phyloP scores from a whole-genome alignment of 53 echinoderm and acorn worm species.

The Patiria pectinifera region DNA sequence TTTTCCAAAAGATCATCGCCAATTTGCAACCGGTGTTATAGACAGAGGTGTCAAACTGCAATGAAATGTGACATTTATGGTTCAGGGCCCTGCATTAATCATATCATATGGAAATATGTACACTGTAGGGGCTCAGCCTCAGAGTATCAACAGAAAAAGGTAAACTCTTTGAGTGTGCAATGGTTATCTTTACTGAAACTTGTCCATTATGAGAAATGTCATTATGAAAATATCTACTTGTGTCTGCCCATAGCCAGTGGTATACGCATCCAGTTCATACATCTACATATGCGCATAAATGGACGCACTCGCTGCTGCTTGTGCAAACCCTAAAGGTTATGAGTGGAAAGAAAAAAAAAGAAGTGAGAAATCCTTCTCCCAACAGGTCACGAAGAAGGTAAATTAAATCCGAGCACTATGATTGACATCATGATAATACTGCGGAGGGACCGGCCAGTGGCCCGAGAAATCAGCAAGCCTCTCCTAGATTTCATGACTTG shows the following conservation, averaged over 20 bases:
- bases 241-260: too few species aligned
- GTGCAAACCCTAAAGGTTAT: too few species aligned
- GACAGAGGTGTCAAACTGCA: not conserved
- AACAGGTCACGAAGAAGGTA: too few species aligned
- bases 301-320: too few species aligned
- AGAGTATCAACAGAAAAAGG: not conserved
- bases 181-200: not conserved
- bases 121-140: not conserved
- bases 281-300: too few species aligned
- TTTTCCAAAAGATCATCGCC: not conserved
- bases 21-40: not conserved
- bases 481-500: not conserved
- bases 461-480: not conserved
- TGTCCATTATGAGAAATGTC: not conserved
- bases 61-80: not conserved
- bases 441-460: not conserved
- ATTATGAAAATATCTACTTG: too few species aligned
- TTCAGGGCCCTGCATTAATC: not conserved
- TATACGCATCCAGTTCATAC: too few species aligned
- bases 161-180: too few species aligned
- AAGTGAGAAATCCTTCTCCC: not conserved
- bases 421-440: not conserved
- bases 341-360: not conserved
- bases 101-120: not conserved
- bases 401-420: not conserved